Evolutionary conservation across 2,113 vertebrate genomes (phyloP).

Genomic region (Emydocephalus ijimae): DNA sequence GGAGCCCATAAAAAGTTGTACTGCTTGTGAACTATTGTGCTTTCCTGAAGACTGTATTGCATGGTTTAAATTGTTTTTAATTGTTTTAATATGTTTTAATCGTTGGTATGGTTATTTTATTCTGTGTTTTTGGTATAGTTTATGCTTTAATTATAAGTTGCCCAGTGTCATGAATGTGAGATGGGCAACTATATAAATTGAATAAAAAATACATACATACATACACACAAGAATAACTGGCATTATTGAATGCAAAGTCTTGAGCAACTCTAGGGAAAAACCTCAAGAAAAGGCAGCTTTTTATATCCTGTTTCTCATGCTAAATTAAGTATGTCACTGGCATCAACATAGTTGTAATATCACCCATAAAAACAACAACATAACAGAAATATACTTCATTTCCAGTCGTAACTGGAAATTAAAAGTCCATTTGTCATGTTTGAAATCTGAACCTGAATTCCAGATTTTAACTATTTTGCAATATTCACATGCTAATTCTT

Average conservation of each 20-base stretch:
- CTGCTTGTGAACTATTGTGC: background rate
- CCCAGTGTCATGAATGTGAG: background rate
- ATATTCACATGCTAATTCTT: background rate
- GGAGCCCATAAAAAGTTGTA: background rate
- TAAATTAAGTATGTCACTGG: background rate
- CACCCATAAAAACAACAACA: background rate
- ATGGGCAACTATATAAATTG: background rate
- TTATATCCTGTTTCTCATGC: background rate
- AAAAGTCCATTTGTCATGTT: background rate
- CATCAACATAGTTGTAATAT: background rate
- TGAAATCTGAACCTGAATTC: background rate
- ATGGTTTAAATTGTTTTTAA: background rate
- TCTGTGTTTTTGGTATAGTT: background rate
- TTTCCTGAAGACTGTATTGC: background rate
- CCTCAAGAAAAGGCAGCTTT: background rate
- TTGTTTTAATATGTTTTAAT: background rate
- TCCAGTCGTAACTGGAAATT: background rate
- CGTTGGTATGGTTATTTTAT: background rate
- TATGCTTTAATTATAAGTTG: background rate
- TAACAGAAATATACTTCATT: background rate
- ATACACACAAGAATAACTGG: background rate
- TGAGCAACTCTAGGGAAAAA: background rate
- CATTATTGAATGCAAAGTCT: background rate
- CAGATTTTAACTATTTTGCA: background rate
- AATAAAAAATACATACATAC: background rate